Evolutionary conservation across 35 echinoderm and acorn worm species (phyloP).

Genomic region (Heliocidaris tuberculata): DNA sequence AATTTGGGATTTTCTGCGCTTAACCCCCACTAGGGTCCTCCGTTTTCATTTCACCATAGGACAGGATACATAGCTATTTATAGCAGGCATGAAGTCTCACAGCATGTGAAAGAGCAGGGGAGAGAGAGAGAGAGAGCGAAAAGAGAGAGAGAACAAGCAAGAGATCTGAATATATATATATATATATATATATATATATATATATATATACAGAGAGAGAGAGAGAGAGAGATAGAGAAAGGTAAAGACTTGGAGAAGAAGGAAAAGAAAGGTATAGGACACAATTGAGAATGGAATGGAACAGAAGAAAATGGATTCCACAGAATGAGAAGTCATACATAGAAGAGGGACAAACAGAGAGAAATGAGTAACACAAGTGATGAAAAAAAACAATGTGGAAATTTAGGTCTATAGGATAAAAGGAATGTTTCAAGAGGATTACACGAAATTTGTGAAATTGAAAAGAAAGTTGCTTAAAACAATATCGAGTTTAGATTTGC

Average conservation of each 20-base stretch:
- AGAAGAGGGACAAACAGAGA: too few species aligned
- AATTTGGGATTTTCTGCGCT: conserved; percentile 40
- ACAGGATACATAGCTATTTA: not conserved
- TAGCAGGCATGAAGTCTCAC: not conserved
- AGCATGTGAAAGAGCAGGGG: not conserved
- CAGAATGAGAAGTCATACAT: too few species aligned
- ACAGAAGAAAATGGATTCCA: too few species aligned
- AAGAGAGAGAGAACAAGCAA: not conserved
- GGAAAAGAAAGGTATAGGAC: too few species aligned
- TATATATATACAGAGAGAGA: too few species aligned
- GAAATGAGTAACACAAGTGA: not conserved
- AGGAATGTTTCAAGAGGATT: too few species aligned
- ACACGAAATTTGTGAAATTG: too few species aligned
- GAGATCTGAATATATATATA: not conserved
- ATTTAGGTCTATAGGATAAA: not conserved
- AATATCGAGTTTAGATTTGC: not conserved
- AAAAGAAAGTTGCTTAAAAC: not conserved
- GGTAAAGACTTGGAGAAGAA: too few species aligned
- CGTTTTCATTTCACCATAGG: not conserved
- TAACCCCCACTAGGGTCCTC: conserved; percentile 3
- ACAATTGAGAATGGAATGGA: too few species aligned
- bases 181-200: too few species aligned
- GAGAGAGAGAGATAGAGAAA: too few species aligned
- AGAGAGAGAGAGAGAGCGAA: conserved; percentile 2
- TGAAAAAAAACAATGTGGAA: not conserved